These are phyloP conservation scores for Melanchra persicariae DNA, from an alignment of 2,888 invertebrate genomes.

Conservation along the genomic window DNA sequence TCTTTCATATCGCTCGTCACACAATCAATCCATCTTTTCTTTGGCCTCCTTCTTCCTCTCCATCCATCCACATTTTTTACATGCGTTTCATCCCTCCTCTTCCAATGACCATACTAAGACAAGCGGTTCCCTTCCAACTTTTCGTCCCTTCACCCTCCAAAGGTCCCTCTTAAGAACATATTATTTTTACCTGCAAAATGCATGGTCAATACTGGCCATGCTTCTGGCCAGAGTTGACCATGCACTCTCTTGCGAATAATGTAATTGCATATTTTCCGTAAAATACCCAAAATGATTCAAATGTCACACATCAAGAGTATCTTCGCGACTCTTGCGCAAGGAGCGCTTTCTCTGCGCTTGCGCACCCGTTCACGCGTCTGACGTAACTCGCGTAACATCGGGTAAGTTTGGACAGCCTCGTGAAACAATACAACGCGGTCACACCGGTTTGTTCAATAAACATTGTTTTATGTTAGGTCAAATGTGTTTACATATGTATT, in stretches of 20 bases:
- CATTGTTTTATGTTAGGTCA: conserved; percentile 43
- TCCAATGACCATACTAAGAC: too few relatives aligned
- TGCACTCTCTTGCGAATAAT: neutral
- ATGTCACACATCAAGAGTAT: conserved; percentile 41
- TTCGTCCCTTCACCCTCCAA: too few relatives aligned
- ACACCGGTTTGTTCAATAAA: conserved; percentile 38
- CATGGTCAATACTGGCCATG: neutral
- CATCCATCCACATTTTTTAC: too few relatives aligned
- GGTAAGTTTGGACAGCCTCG: conserved; percentile 32
- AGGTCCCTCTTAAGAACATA: too few relatives aligned
- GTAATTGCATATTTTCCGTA: neutral
- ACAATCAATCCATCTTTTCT: too few relatives aligned
- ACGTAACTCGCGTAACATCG: conserved; percentile 60
- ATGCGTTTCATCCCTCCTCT: too few relatives aligned
- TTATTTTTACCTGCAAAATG: neutral
- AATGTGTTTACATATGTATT: conserved; percentile 40
- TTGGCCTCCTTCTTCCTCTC: too few relatives aligned
- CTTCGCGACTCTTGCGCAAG: conserved; percentile 63
- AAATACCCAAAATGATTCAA: conserved; percentile 31
- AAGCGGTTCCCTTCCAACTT: too few relatives aligned
- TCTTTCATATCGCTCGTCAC: too few relatives aligned
- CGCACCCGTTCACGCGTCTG: conserved; percentile 47
- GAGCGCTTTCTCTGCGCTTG: conserved; percentile 68
- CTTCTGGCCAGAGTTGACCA: neutral
- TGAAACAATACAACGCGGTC: conserved; percentile 59